Base-by-base conservation (phyloP, 2,113 vertebrate genomes). In the Callipepla californica region DNA sequence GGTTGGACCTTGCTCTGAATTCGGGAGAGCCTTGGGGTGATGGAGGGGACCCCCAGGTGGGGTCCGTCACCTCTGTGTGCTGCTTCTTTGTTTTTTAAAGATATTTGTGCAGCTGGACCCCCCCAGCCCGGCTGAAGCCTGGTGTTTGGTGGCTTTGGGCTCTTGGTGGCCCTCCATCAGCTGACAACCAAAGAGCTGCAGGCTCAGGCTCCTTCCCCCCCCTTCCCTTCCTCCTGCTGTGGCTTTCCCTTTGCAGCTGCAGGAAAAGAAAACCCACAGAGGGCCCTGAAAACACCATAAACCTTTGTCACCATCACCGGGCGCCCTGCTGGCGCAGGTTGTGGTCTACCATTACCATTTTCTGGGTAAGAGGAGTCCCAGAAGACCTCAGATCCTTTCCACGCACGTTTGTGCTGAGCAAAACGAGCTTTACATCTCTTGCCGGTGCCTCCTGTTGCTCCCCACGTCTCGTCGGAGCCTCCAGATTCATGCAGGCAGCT, bases 371-470 rank as follows among this genome's bases (percentile, higher is more conserved):
- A 30, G 28, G 15, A 32, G 8, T 18, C 67, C 63, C 17, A 14
- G 62, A 20, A 18, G 42, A 5, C 9, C 30, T 23, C 21, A 5
- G 5, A 4, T 30, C 11, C 15, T 32, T 21, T 11, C 12, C 20
- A 2, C 34, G 2, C 2, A 4, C 1, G 2, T 15, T 34, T 19
- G 19, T 69, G 55, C 20, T 2, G 1, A 51, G n/a, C 17, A 68
- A 26, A 17, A 62, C 47, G 9, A 42, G 63, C 70, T 66, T 50
- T 5, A 0, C 50, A 55, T 61, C 2, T n/a, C 2, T 16, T 16
- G 23, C 42, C 36, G 47, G 38, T 0, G 1, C 19, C 22, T 50
- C 32, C 40, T 3, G 51, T 12, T 5, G 9, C 8, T 6, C 7
- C 45, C 59, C 1, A 1, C 23, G 28, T 42, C 58, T 51, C 61